These are phyloP conservation scores for Myotis vivesi DNA, from an alignment of 2,797 vertebrate species.

Conservation along the genomic window DNA sequence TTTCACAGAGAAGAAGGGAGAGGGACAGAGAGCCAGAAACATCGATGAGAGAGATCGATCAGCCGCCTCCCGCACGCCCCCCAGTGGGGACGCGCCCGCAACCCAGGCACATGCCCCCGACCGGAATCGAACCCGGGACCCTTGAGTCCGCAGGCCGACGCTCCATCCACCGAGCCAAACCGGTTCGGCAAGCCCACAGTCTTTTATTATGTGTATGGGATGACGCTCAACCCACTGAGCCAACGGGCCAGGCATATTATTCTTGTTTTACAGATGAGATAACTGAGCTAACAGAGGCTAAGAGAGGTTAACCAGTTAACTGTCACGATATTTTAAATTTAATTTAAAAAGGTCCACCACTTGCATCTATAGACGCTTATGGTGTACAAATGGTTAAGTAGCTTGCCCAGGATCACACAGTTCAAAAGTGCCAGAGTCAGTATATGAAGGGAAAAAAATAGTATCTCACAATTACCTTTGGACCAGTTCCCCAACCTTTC, in stretches of 20 bases:
- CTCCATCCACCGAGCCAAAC: too few relatives aligned
- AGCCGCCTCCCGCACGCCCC: too few relatives aligned
- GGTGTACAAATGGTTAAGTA: background rate
- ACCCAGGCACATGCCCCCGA: too few relatives aligned
- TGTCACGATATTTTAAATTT: too few relatives aligned
- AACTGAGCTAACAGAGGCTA: background rate
- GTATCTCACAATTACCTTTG: background rate
- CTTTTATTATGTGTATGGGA: background rate
- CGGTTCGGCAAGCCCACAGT: background rate
- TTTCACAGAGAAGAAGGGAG: too few relatives aligned
- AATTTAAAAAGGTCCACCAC: too few relatives aligned
- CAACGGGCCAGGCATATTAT: background rate
- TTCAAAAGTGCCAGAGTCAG: background rate
- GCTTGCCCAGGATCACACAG: background rate
- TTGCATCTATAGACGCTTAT: too few relatives aligned
- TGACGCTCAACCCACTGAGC: background rate
- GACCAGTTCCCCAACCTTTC: background rate
- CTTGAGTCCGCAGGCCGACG: too few relatives aligned
- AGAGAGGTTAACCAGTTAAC: background rate
- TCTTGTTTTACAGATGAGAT: background rate
- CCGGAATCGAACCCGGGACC: too few relatives aligned
- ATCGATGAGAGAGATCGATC: too few relatives aligned
- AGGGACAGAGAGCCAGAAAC: too few relatives aligned
- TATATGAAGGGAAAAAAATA: background rate
- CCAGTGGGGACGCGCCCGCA: too few relatives aligned